Evolutionary conservation across 2,888 invertebrate genomes (phyloP).

Genomic region (Fragum sueziense): DNA sequence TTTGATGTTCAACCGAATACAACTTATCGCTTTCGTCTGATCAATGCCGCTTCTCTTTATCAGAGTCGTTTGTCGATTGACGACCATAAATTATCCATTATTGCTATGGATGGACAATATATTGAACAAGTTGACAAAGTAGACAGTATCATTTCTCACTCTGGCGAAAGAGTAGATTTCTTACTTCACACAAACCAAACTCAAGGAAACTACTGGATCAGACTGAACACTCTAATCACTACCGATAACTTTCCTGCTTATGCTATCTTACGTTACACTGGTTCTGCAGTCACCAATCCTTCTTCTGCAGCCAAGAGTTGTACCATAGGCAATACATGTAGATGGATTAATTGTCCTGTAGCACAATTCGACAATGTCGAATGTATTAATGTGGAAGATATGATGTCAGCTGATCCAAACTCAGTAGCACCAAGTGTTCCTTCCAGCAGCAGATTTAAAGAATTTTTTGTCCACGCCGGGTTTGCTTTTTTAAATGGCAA

Average conservation of each 20-base stretch:
- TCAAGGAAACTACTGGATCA: slow-evolving; percentile 71
- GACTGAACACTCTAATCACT: slow-evolving; percentile 63
- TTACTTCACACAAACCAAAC: slow-evolving; percentile 61
- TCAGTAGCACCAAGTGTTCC: slow-evolving; percentile 20
- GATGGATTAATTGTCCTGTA: slow-evolving; percentile 54
- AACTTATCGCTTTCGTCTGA: slow-evolving; percentile 67
- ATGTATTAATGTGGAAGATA: slow-evolving; percentile 15
- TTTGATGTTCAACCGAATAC: slow-evolving; percentile 50
- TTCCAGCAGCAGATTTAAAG: slow-evolving; percentile 20
- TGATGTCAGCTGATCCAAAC: neutral
- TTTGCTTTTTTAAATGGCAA: neutral
- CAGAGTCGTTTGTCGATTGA: slow-evolving; percentile 70
- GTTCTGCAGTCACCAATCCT: slow-evolving; percentile 26
- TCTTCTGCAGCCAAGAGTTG: slow-evolving; percentile 24
- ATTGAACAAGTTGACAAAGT: slow-evolving; percentile 53
- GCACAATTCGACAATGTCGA: neutral
- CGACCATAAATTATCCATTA: slow-evolving; percentile 61
- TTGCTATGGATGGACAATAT: slow-evolving; percentile 69
- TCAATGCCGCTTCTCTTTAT: slow-evolving; percentile 62
- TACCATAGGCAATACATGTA: slow-evolving; percentile 31
- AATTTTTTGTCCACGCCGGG: slow-evolving; percentile 36
- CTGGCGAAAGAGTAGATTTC: slow-evolving; percentile 75
- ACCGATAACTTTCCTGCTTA: slow-evolving; percentile 45
- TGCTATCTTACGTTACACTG: slow-evolving; percentile 57
- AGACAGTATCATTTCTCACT: slow-evolving; percentile 66